Evolutionary conservation across 2,113 vertebrate genomes (phyloP).

Genomic region (Malaclemys terrapin): DNA sequence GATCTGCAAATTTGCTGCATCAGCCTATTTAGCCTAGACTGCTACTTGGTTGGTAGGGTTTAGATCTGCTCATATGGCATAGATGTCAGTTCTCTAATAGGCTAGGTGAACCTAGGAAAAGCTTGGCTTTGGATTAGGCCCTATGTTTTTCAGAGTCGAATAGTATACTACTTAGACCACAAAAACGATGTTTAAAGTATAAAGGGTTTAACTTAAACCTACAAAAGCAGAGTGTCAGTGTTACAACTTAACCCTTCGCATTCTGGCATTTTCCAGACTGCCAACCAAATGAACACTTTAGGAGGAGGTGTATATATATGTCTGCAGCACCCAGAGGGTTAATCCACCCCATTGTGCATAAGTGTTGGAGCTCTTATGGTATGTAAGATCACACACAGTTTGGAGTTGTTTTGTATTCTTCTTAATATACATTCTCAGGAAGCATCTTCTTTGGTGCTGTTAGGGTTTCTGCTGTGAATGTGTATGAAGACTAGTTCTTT

Average conservation of each 20-base stretch:
- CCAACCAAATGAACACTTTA: slow-evolving; percentile 80
- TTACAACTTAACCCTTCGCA: slow-evolving; percentile 75
- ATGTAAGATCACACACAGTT: slow-evolving; percentile 74
- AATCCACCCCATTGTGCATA: slow-evolving; percentile 78
- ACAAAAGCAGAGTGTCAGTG: slow-evolving; percentile 53
- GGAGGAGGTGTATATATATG: slow-evolving; percentile 76
- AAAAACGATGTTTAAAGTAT: neutral
- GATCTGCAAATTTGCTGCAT: slow-evolving; percentile 78
- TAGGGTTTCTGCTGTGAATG: slow-evolving; percentile 40
- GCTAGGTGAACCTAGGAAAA: slow-evolving; percentile 28
- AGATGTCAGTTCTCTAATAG: slow-evolving; percentile 49
- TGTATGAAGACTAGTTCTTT: neutral
- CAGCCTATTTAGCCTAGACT: slow-evolving; percentile 66
- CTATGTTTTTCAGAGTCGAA: neutral
- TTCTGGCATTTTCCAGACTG: slow-evolving; percentile 81
- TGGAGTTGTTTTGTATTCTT: slow-evolving; percentile 63
- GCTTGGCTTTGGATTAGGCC: neutral
- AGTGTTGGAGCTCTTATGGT: slow-evolving; percentile 79
- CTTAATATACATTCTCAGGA: slow-evolving; percentile 56
- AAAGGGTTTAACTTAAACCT: slow-evolving; percentile 57
- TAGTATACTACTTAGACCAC: neutral
- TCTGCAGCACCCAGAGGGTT: slow-evolving; percentile 74
- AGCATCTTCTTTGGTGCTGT: slow-evolving; percentile 28
- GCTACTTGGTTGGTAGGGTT: slow-evolving; percentile 71
- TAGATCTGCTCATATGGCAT: slow-evolving; percentile 70